Conservation (phyloP, 2,888 invertebrate species). For the Cantharis nigra region DNA sequence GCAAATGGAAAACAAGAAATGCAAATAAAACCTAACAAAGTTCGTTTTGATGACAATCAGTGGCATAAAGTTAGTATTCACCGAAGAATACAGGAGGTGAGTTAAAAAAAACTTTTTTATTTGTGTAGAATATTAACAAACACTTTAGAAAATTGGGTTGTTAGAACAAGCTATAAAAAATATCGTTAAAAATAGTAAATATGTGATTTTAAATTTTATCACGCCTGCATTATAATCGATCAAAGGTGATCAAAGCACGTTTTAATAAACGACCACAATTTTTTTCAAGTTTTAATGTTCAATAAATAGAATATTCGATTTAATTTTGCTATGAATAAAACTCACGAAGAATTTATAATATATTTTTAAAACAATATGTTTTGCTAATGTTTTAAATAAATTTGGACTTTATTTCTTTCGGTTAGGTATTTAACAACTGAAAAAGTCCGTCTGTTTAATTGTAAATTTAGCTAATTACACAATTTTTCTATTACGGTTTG, state of each 20-base stretch:
- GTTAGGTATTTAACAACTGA: neutral
- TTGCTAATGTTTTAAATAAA: neutral
- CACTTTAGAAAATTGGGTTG: neutral
- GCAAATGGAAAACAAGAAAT: conserved; percentile 89
- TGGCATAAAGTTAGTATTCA: conserved; percentile 94
- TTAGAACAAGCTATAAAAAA: neutral
- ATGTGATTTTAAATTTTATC: neutral
- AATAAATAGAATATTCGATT: neutral
- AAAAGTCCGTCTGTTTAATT: neutral
- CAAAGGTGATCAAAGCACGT: neutral
- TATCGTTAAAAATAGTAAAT: neutral
- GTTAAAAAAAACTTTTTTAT: conserved; percentile 29
- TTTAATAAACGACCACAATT: neutral
- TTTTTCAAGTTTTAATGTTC: neutral
- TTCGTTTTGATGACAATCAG: conserved; percentile 93
- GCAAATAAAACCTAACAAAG: conserved; percentile 84
- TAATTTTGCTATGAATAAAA: neutral
- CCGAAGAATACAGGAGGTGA: conserved; percentile 88
- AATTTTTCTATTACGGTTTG: neutral
- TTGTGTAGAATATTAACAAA: neutral
- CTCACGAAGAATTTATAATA: neutral
- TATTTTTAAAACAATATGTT: neutral
- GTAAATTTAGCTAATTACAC: neutral
- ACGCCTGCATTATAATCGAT: neutral
- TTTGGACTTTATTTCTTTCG: neutral